These are phyloP conservation scores for Sterrhoptilus dennistouni DNA, from an alignment of 2,113 vertebrate species.

Conservation along the genomic window DNA sequence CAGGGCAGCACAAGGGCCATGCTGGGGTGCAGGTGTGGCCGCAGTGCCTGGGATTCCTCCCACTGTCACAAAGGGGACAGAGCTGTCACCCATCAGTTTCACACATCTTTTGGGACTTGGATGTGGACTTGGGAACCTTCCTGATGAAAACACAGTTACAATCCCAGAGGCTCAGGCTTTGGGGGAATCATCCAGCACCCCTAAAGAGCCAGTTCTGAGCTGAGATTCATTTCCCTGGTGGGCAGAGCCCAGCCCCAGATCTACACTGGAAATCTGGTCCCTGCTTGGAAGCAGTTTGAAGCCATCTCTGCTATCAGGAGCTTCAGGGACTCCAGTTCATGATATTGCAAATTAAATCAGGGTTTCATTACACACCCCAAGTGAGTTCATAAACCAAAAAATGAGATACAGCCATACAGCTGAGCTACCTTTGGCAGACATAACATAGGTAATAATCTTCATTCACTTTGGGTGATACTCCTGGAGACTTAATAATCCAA, in stretches of 20 bases:
- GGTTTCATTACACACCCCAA: neutral
- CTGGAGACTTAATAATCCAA: neutral
- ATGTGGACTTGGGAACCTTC: neutral
- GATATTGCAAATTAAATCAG: neutral
- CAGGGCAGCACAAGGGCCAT: neutral
- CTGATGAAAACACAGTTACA: neutral
- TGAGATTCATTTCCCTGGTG: neutral
- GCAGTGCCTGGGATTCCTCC: neutral
- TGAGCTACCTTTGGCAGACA: neutral
- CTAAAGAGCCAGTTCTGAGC: neutral
- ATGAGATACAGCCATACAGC: neutral
- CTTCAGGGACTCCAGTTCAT: neutral
- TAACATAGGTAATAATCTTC: neutral
- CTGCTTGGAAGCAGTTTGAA: neutral
- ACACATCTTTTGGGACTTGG: neutral
- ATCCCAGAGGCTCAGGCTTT: neutral
- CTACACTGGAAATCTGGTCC: neutral
- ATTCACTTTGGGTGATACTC: slow-evolving; percentile 18
- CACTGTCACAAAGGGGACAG: neutral
- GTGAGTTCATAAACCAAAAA: neutral
- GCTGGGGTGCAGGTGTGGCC: neutral
- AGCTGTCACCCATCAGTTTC: neutral
- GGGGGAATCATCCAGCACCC: neutral
- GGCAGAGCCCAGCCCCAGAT: neutral
- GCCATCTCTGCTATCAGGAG: neutral